Percentiles rank a stretch among this genome's conserved stretches.
These are phyloP conservation scores for Thamnophis elegans DNA, from an alignment of 2,797 vertebrate genomes.

Conservation along the genomic window DNA sequence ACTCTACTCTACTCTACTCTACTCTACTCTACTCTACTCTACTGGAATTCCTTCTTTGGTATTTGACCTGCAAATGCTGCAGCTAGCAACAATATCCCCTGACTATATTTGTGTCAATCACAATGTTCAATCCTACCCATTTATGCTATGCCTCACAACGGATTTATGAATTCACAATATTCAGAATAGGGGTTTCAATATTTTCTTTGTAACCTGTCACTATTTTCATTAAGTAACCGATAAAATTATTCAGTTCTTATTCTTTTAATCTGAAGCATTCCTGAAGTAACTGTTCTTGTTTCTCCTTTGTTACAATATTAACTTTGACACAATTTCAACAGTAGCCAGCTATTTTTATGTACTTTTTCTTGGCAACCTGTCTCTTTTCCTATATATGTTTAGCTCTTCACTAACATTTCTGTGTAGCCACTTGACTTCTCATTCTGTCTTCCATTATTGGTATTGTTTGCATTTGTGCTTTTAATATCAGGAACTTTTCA, in stretches of 20 bases:
- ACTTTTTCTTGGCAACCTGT: not conserved
- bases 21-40: not conserved
- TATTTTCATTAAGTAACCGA: not conserved
- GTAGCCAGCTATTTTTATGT: not conserved
- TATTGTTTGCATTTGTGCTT: not conserved
- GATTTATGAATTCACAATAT: not conserved
- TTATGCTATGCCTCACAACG: not conserved
- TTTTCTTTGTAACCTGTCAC: not conserved
- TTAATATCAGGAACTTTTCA: not conserved
- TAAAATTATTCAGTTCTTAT: not conserved
- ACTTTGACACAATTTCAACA: not conserved
- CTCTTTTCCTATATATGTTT: not conserved
- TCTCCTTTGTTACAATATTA: not conserved
- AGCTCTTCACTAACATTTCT: not conserved
- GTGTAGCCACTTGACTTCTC: not conserved
- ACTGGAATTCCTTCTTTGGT: not conserved
- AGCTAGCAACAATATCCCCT: not conserved
- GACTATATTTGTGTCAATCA: not conserved
- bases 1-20: not conserved
- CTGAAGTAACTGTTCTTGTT: not conserved
- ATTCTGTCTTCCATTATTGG: not conserved
- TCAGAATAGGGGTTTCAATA: not conserved
- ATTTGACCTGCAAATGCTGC: not conserved
- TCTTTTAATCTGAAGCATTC: not conserved
- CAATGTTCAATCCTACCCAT: not conserved